A percentile compares a stretch with the other conserved stretches of the same genome.
Evolutionary conservation across 1,140 invertebrate species (phyloP).

Genomic region (Trissolcus basalis): DNA sequence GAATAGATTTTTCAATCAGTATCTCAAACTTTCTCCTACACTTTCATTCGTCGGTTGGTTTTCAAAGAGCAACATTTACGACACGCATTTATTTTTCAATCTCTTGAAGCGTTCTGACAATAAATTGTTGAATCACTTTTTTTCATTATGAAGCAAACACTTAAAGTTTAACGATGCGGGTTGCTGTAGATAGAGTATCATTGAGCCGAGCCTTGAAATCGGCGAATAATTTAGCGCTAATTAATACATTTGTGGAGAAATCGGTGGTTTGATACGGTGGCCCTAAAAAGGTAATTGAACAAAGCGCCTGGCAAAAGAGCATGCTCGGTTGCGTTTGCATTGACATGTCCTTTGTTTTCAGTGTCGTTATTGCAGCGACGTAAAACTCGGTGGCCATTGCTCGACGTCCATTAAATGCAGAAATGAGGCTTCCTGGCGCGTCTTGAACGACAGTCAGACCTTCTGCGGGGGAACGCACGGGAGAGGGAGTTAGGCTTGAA

Average conservation of each 20-base stretch:
- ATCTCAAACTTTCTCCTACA: neutral
- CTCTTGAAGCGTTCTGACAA: constrained; percentile 1
- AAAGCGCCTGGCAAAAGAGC: constrained; percentile 45
- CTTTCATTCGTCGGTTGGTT: neutral
- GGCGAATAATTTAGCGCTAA: constrained; percentile 45
- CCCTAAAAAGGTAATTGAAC: constrained; percentile 48
- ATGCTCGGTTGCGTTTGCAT: constrained; percentile 70
- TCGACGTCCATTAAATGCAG: constrained; percentile 74
- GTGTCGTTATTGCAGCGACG: constrained; percentile 54
- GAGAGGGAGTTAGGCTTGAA: constrained; percentile 42
- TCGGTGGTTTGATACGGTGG: neutral
- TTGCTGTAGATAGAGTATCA: neutral
- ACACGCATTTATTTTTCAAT: neutral
- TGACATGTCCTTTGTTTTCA: constrained; percentile 72
- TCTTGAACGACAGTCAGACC: constrained; percentile 68
- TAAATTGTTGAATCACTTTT: constrained; percentile 19
- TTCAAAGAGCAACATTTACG: constrained; percentile 3
- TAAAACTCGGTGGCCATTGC: constrained; percentile 70
- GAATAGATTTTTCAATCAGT: neutral
- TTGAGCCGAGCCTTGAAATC: neutral
- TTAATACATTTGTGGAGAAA: constrained; percentile 33
- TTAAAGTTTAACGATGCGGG: constrained; percentile 44
- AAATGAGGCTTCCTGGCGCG: constrained; percentile 72
- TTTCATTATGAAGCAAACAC: constrained; percentile 35
- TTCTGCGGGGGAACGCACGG: constrained; percentile 52